Evolutionary conservation across 2,113 vertebrate species (phyloP), one percentile per base, ranked within the genome.

Genomic region (Oryzias celebensis): DNA sequence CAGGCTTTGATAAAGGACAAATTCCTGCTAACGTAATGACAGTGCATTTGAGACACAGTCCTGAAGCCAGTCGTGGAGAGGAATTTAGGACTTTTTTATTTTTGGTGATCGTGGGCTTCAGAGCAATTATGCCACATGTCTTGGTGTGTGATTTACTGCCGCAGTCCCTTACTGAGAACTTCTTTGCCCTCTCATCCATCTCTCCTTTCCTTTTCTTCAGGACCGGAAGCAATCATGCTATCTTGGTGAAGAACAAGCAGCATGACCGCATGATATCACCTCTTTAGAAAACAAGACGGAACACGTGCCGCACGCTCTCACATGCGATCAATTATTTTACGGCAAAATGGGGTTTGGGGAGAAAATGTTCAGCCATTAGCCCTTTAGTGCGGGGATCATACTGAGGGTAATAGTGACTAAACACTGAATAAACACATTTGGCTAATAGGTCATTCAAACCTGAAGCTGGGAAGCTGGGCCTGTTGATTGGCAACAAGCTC

Each of bases 361-460:
- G 51, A 75, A 79, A 36, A 84, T 83, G 81, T 89, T 89, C 82
- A 76, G 82, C 90, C 89, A 93, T 93, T 93, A 93, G 89, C 88
- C 87, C 71, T 82, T 85, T 72, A 84, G 81, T 62, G 80, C 77
- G 66, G 78, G 85, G 91, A 90, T 89, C 86, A 85, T 78, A 79
- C 80, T 63, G 85, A 80, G 88, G 88, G 72, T 88, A 92, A 91
- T 93, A 90, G 88, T 83, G 82, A 88, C 89, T 90, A 89, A 87
- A 89, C 85, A 80, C 88, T 91, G 87, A 92, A 89, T 86, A 92
- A 93, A 93, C 91, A 92, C 90, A 92, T 91, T 92, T 91, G 85
- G 87, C 81, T 90, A 92, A 92, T 89, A 89, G 91, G 89, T 87
- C 87, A 84, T 70, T 77, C 55, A 56, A 73, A 85, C 72, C 79